Evolutionary conservation across 2,888 invertebrate species (phyloP), one percentile per base, ranked within the genome.

Genomic region (Drosophila infuscata): DNA sequence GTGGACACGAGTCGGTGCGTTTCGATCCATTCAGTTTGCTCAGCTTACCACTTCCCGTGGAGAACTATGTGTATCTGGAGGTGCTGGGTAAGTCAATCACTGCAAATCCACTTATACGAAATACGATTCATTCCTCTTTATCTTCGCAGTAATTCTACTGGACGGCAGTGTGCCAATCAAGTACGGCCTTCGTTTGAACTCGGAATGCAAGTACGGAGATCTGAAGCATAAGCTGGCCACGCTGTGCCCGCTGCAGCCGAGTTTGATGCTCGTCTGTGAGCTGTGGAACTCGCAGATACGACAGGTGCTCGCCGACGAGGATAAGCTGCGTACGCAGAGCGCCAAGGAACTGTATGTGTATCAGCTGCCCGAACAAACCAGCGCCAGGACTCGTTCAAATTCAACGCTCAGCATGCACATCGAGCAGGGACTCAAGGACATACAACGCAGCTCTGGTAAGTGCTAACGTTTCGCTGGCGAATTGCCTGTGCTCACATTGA

Each of bases 1-100:
- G 98, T 94, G 96, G 95, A 12, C 95, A 96, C 78, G 96, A 97
- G 88, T 97, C 97, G 60, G 97, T 97, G 68, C 95, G 97, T 51
- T 98, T 98, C 93, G 98, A 98, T 94, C 97, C 98, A 3, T 98
- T 98, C 94, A 98, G 97, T 93, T 96, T 97, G 93, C 95, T 98
- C 56, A 96, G 97, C 79, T 94, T 98, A 87, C 98, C 98, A 68
- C 94, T 98, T 84, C 98, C 98, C 30, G 97, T 98, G 95, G 98
- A 98, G 93, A 96, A 96, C 92, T 96, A 95, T 89, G 95, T 96
- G 57, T 95, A 97, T 76, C 94, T 96, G 82, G 97, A 97, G 92
- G 94, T 97, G 63, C 94, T 96, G 85, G 97, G 96, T 96, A 83
- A 88, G 94, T 84, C 1, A 41, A 9, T 5, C 6, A 32, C 52